phyloP scores from a whole-genome alignment of 2,113 vertebrate species.

The Macheiramphus alcinus region DNA sequence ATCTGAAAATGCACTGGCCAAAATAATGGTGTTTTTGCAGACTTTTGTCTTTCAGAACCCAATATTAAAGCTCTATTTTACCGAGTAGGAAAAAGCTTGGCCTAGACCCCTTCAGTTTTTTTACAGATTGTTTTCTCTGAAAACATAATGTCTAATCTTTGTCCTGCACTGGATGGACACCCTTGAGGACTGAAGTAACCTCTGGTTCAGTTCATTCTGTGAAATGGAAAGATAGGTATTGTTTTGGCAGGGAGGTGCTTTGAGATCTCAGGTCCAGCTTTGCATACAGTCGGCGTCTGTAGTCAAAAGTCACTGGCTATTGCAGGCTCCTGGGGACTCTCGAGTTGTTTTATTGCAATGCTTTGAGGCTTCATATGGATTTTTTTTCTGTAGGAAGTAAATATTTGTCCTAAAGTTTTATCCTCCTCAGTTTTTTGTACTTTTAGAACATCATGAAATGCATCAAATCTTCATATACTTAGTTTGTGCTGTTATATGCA shows the following conservation, averaged over 20 bases:
- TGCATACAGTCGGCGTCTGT: rapidly evolving
- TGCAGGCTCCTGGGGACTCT: not conserved
- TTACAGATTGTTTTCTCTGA: not conserved
- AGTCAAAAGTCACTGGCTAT: not conserved
- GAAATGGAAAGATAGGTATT: not conserved
- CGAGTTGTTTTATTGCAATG: not conserved
- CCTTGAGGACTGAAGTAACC: not conserved
- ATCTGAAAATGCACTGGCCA: not conserved
- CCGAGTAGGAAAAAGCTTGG: not conserved
- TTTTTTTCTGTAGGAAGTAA: not conserved
- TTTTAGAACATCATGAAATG: not conserved
- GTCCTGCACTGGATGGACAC: not conserved
- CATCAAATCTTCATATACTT: not conserved
- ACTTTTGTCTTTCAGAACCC: not conserved
- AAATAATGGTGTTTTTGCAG: not conserved
- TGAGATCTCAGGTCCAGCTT: not conserved
- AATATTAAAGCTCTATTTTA: not conserved
- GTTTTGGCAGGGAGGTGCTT: not conserved
- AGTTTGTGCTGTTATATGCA: not conserved
- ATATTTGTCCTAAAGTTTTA: not conserved
- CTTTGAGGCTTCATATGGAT: not conserved
- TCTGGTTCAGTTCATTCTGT: not conserved
- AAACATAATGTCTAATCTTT: not conserved
- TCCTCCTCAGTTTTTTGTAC: not conserved
- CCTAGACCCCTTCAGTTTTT: not conserved